Percentiles rank a stretch among this genome's conserved stretches.
Evolutionary conservation across 1,140 invertebrate species (phyloP).

Genomic region (Psilanteris sp.): DNA sequence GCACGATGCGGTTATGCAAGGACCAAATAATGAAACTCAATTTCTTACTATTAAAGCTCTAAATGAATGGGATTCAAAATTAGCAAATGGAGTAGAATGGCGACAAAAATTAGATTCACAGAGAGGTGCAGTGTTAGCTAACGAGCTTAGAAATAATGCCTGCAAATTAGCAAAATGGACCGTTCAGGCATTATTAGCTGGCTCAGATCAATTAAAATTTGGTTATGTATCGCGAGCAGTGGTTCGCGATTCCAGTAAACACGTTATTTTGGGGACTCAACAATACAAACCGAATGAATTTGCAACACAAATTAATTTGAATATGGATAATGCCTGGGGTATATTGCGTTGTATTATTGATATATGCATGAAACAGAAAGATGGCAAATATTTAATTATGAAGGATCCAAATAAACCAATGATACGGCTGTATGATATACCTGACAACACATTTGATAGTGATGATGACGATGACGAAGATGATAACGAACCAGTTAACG

Average conservation of each 20-base stretch:
- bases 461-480: conserved; percentile 96
- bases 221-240: conserved; percentile 98
- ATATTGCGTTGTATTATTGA: conserved; percentile 99
- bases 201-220: conserved; percentile 99
- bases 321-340: conserved; percentile 99
- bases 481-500: conserved; percentile 83
- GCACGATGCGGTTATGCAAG: conserved; percentile 96
- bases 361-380: conserved; percentile 98
- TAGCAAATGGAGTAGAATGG: conserved; percentile 98
- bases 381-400: conserved; percentile 99
- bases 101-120: conserved; percentile 98
- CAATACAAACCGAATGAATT: conserved; percentile 99
- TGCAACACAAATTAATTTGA: conserved; percentile 98
- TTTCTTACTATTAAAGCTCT: conserved; percentile 98
- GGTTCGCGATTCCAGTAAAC: conserved; percentile 95
- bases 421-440: conserved; percentile 97
- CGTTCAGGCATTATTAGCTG: conserved; percentile 96
- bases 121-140: conserved; percentile 98
- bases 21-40: conserved; percentile 94
- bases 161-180: conserved; percentile 99
- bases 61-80: conserved; percentile 99
- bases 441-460: conserved; percentile 99
- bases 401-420: conserved; percentile 99
- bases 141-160: conserved; percentile 98
- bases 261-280: conserved; percentile 98